A percentile compares a stretch with the other conserved stretches of the same genome.
Evolutionary conservation across 2,113 vertebrate genomes (phyloP).

Genomic region (Ciconia boyciana): DNA sequence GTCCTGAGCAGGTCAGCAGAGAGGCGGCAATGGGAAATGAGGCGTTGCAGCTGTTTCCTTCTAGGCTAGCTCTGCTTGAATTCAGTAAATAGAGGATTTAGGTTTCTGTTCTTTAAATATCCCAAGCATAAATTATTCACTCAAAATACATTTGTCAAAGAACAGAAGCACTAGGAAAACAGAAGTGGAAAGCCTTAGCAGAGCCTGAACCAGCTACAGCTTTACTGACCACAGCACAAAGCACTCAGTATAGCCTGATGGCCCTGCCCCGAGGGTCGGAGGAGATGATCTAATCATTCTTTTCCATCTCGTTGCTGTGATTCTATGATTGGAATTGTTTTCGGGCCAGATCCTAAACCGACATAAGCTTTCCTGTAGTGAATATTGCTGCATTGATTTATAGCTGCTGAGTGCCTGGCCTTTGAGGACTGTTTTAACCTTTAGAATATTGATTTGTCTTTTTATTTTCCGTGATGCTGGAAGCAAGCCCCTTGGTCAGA

Average conservation of each 20-base stretch:
- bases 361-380: not conserved
- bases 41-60: not conserved
- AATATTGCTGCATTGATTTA: slow-evolving; percentile 1
- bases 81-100: slow-evolving; percentile 25
- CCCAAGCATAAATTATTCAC: slow-evolving; percentile 61
- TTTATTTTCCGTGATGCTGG: not conserved
- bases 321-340: slow-evolving; percentile 39
- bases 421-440: slow-evolving; percentile 19
- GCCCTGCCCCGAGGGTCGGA: not conserved
- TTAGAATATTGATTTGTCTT: slow-evolving; percentile 22
- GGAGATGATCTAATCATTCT: slow-evolving; percentile 32
- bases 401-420: not conserved
- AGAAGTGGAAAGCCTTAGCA: not conserved
- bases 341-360: not conserved
- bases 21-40: not conserved
- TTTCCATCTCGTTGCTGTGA: not conserved
- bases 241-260: not conserved
- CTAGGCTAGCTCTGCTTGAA: not conserved
- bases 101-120: slow-evolving; percentile 54
- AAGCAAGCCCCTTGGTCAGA: not conserved
- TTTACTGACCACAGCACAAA: slow-evolving; percentile 11
- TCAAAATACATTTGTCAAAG: slow-evolving; percentile 34
- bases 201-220: not conserved
- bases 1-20: not conserved
- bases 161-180: not conserved